Evolutionary conservation across 2,888 invertebrate genomes (phyloP), one percentile per base, ranked within the genome.

Genomic region (Drosophila niveifrons): DNA sequence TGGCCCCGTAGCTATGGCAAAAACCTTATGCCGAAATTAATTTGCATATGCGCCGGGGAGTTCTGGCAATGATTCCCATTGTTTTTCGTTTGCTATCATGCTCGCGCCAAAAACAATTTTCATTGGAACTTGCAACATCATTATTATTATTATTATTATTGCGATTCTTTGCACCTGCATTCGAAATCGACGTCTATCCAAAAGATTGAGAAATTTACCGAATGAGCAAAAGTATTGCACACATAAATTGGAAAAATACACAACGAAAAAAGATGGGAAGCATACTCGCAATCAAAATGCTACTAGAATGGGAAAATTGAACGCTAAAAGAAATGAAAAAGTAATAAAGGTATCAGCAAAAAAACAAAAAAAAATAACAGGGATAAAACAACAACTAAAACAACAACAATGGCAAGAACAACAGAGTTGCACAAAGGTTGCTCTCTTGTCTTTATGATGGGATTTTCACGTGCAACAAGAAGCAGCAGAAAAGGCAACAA

Each of bases 401-500:
- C 34, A 39, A 39, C n/a, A 39, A 11, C 43, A 63, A 48, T 15
- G n/a, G 18, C 2, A 50, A 36, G 47, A 47, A 29, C 46, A 44
- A 34, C 43, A 29, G 6, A 39, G 23, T 44, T 28, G 18, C 34
- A 59, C 52, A 63, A 66, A 44, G 57, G 71, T 63, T 70, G 64
- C 62, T 69, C 59, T 69, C 78, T 66, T 65, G 58, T 64, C 77
- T 75, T 70, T 71, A 63, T 82, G 85, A 83, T 87, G 80, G 69
- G 78, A 66, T 84, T 87, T 83, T 87, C 78, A 83, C 85, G 80
- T 87, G 82, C 78, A 66, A 29, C 65, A 56, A 46, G 52, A 15
- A 57, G 31, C 39, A 29, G 28, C 13, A 31, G 47, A 58, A 56
- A 46, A 39, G 44, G 13, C 47, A 50, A 34, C 34, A 55, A 63